These are phyloP conservation scores for Pissodes strobi DNA, from an alignment of 1,140 invertebrate genomes.

Conservation along the genomic window DNA sequence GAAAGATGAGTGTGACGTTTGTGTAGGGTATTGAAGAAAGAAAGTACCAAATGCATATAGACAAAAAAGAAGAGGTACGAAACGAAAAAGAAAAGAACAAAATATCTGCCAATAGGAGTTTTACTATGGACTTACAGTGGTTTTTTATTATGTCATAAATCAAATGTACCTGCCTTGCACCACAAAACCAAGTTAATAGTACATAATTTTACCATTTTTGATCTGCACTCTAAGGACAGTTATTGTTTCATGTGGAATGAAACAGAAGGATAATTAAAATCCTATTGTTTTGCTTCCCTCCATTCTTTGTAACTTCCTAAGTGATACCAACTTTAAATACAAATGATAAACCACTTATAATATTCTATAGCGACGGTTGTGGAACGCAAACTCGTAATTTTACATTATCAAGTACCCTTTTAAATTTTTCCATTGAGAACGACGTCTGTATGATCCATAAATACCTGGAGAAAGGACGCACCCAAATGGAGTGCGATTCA, in stretches of 20 bases:
- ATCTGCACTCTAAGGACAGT: constrained; percentile 16
- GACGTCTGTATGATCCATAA: constrained; percentile 28
- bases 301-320: constrained; percentile 24
- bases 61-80: constrained; percentile 33
- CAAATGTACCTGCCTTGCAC: constrained; percentile 25
- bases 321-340: constrained; percentile 2
- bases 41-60: constrained; percentile 18
- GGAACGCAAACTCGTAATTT: constrained; percentile 31
- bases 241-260: constrained; percentile 32
- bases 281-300: constrained; percentile 25
- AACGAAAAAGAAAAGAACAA: constrained; percentile 38
- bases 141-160: constrained; percentile 29
- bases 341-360: background rate
- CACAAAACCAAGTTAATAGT: constrained; percentile 26
- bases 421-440: constrained; percentile 23
- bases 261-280: constrained; percentile 11
- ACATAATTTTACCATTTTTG: constrained; percentile 29
- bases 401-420: constrained; percentile 25
- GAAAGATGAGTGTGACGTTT: constrained; percentile 33
- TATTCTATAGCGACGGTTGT: constrained; percentile 33
- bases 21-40: constrained; percentile 29
- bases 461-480: constrained; percentile 34
- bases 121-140: constrained; percentile 32
- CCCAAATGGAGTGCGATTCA: constrained; percentile 28
- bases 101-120: constrained; percentile 12